Evolutionary conservation across 2,797 vertebrate species (phyloP).

Genomic region (Spheniscus humboldti): DNA sequence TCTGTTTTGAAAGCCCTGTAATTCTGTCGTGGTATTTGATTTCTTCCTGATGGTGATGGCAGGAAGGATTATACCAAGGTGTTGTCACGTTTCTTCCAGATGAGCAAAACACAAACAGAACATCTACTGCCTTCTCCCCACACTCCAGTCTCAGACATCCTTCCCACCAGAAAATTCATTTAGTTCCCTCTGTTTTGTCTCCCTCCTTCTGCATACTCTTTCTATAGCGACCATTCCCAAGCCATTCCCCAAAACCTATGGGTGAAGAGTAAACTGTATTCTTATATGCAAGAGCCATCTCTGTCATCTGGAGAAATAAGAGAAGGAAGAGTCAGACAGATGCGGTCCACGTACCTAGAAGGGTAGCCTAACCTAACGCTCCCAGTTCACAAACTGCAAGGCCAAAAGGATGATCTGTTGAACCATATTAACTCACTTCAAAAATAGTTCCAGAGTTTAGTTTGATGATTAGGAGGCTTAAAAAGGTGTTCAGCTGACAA

Average conservation of each 20-base stretch:
- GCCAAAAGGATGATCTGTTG: neutral
- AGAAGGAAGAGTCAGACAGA: neutral
- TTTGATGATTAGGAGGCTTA: neutral
- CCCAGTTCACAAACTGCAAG: neutral
- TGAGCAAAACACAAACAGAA: neutral
- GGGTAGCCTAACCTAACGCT: neutral
- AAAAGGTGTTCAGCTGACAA: neutral
- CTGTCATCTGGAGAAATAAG: neutral
- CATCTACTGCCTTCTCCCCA: neutral
- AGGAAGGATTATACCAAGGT: neutral
- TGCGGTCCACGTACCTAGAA: fast-evolving
- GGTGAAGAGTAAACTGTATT: neutral
- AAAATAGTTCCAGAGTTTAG: neutral
- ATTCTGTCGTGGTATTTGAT: neutral
- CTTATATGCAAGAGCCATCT: neutral
- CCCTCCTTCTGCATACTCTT: neutral
- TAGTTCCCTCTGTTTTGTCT: neutral
- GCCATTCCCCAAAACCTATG: neutral
- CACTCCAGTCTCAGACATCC: neutral
- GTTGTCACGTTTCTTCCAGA: neutral
- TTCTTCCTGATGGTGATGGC: neutral
- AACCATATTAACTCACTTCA: neutral
- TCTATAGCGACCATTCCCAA: neutral
- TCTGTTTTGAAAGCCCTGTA: neutral
- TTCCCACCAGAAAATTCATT: neutral